Evolutionary conservation across 2,113 vertebrate species (phyloP), one percentile per base, ranked within the genome.

Genomic region (Fulica atra): DNA sequence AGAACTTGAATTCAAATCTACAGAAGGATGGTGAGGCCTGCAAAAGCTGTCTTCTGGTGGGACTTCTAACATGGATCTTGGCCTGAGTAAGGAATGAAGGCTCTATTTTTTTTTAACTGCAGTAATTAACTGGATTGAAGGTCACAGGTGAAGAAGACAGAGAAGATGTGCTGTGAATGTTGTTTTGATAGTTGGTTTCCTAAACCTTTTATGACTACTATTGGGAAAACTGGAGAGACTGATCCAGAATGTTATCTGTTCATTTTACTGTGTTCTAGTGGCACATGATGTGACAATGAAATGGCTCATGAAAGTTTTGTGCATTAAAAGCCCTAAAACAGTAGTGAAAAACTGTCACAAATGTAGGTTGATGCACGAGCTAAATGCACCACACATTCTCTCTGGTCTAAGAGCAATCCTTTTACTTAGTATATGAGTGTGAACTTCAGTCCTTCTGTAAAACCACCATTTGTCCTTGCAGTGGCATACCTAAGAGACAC

Each of bases 31-130:
- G 48, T 93, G 17, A 59, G 66, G 79, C 48, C 40, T 88, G 29
- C 23, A 48, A 54, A 73, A 80, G 9, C 11, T 93, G 44, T 46
- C 33, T 64, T 89, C 81, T 65, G 11, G 46, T 73, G 21, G 21
- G 33, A 42, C 77, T 94, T 89, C 44, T 76, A 87, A 65, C 63
- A 38, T 44, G 48, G 84, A 21, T 50, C 44, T 79, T 92, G 88
- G 63, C 46, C 78, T 51, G 35, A 92, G 28, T 92, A 84, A 93
- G 60, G 57, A 90, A 56, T 68, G 11, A 65, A 68, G 26, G 38
- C 5, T 64, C 8, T 78, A 0, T 24, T 69, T 94, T 69, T 94
- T 40, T 87, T 80, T 33, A 74, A 71, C 8, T 25, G 40, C 7
- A 40, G 29, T 88, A 26, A 44, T 64, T 87, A 84, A 64, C 11